A percentile compares a stretch with the other conserved stretches of the same genome.
These are phyloP conservation scores for Prinia subflava DNA, from an alignment of 2,113 vertebrate species.

Conservation along the genomic window DNA sequence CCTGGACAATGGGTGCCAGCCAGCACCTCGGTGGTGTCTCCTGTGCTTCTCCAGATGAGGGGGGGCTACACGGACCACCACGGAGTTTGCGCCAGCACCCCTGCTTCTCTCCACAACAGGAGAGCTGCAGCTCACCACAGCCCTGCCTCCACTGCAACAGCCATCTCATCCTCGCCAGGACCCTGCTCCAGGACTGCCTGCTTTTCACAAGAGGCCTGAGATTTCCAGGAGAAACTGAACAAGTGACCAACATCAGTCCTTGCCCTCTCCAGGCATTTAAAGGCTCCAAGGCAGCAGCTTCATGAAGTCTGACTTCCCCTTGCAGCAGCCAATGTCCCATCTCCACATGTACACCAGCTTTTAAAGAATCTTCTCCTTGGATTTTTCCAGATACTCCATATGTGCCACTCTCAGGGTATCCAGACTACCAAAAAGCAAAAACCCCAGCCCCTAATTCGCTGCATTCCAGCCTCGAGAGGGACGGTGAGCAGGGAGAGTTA, in stretches of 20 bases:
- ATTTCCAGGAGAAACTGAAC: neutral
- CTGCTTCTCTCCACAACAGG: neutral
- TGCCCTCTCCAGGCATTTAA: neutral
- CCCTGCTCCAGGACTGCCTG: neutral
- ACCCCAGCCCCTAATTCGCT: neutral
- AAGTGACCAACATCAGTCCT: neutral
- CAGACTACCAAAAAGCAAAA: neutral
- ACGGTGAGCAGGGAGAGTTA: neutral
- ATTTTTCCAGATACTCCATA: neutral
- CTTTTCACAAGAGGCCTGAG: neutral
- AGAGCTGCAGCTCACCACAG: neutral
- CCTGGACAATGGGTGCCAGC: neutral
- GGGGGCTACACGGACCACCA: neutral
- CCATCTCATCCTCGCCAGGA: neutral
- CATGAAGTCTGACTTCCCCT: neutral
- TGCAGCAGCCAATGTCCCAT: neutral
- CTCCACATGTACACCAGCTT: neutral
- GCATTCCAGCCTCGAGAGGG: neutral
- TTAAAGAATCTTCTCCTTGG: neutral
- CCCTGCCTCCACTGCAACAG: neutral
- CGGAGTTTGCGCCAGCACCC: rapidly evolving
- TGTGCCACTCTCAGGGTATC: neutral
- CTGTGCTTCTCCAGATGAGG: neutral
- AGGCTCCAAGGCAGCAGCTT: neutral
- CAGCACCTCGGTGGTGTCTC: neutral